Evolutionary conservation across 2,888 invertebrate genomes (phyloP), one percentile per base, ranked within the genome.

Genomic region (Xanthorhoe spadicearia): DNA sequence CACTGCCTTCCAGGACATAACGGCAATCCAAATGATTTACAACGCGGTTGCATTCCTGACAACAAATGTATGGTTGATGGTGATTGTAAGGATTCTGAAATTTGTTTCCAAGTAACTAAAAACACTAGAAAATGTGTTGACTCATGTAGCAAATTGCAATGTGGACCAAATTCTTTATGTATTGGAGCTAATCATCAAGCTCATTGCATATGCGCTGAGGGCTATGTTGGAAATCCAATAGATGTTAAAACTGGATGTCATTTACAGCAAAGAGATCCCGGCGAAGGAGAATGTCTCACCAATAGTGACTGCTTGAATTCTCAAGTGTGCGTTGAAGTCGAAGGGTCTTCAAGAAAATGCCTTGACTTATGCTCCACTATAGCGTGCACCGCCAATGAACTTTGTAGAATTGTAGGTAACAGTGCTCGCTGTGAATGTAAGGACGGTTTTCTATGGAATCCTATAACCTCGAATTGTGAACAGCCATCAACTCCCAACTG

Each of bases 151-250:
- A 97, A 97, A 89, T 93, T 97, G 38, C 97, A 97, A 78, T 98
- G 98, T 83, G 98, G 98, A 10, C 97, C 98, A 0, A 98, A 98
- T 85, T 97, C 98, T 2, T 87, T 97, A 0, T 98, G 98, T 83
- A 95, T 97, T 7, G 95, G 96, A 15, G 95, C 97, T 78, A 96
- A 96, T 80, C 98, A 98, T 85, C 94, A 96, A 70, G 97, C 98
- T 0, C 95, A 96, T 38, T 98, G 98, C 81, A 95, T 98, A 68
- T 98, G 98, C 82, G 94, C 96, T 23, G 96, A 97, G 69, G 97
- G 97, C 0, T 97, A 95, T 82, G 89, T 94, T 59, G 98, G 98
- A 32, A 96, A 97, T 86, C 97, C 98, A 0, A 96, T 95, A 73
- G 97, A 98, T 84, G 92, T 97, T 18, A 94, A 94, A 69, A 89